Evolutionary conservation across 2,888 invertebrate species (phyloP), one percentile per base, ranked within the genome.

Genomic region (Dryobota labecula): DNA sequence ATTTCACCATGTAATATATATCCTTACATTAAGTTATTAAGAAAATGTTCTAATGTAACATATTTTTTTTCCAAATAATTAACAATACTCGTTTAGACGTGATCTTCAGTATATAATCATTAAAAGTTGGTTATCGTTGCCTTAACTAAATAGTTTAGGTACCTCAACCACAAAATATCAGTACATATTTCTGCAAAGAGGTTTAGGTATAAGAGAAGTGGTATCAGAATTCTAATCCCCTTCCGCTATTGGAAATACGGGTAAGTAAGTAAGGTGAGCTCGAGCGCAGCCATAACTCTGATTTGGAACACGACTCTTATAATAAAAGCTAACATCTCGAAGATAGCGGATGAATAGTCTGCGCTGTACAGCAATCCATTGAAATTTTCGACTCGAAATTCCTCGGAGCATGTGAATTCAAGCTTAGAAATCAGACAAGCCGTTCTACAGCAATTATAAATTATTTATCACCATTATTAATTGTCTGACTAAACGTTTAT

Each of bases 261-360:
- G 30, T 58, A 78, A 53, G 58, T 53, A 61, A 33, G 80, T 73
- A 72, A 84, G 84, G 65, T 70, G 67, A 82, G 69, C 47, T 56
- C 43, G 41, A 60, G 63, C 53, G 49, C 61, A 62, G 73, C 63
- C 63, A 76, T 66, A 69, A 62, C 70, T 61, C 70, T 66, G 70
- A 73, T 81, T 84, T 84, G 62, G 73, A 81, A 76, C 51, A 53
- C 81, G 71, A 75, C 47, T 80, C 75, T 54, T 69, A 53, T 74
- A 70, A 70, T 79, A 80, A 76, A 84, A 68, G 69, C 76, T 51
- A 69, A 83, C 76, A 69, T 68, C 67, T 75, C 33, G 38, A 57
- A 64, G 58, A 65, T 54, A 63, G n/a, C 15, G 49, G 33, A 51
- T 83, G 83, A 73, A 83, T 79, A 65, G 68, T 45, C 63, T 63